These are phyloP conservation scores for Tiliqua scincoides DNA, from an alignment of 2,113 vertebrate species.

Conservation along the genomic window DNA sequence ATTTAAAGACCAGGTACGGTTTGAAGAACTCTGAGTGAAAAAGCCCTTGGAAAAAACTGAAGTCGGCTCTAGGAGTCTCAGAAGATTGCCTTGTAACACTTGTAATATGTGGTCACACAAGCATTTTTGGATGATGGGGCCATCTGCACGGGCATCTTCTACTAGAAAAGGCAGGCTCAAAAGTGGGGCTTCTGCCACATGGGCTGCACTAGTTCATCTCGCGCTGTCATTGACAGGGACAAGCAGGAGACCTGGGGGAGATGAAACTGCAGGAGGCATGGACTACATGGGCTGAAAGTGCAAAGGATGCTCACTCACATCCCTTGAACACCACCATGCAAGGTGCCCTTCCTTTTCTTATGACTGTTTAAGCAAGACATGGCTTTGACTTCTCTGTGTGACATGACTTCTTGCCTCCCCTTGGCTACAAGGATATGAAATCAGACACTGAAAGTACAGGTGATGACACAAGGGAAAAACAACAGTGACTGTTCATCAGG, in stretches of 20 bases:
- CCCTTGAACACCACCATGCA: neutral
- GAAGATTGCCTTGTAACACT: no score
- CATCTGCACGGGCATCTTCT: neutral
- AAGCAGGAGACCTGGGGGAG: neutral
- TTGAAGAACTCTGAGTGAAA: no score
- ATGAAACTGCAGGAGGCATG: neutral
- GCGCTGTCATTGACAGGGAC: neutral
- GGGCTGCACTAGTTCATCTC: no score
- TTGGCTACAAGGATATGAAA: neutral
- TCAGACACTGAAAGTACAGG: neutral
- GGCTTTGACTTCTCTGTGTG: neutral
- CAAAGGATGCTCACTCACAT: neutral
- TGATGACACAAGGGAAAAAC: neutral
- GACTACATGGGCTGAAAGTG: neutral
- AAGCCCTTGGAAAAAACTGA: no score
- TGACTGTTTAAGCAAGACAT: no score
- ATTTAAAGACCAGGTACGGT: no score
- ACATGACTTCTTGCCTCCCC: neutral
- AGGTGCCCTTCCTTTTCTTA: neutral
- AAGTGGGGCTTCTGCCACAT: neutral
- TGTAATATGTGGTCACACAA: no score
- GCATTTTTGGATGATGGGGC: neutral
- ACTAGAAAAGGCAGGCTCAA: neutral
- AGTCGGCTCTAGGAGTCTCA: no score
- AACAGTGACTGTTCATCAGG: neutral